Conservation (phyloP, 2,888 invertebrate species). For the Idaea biselata region DNA sequence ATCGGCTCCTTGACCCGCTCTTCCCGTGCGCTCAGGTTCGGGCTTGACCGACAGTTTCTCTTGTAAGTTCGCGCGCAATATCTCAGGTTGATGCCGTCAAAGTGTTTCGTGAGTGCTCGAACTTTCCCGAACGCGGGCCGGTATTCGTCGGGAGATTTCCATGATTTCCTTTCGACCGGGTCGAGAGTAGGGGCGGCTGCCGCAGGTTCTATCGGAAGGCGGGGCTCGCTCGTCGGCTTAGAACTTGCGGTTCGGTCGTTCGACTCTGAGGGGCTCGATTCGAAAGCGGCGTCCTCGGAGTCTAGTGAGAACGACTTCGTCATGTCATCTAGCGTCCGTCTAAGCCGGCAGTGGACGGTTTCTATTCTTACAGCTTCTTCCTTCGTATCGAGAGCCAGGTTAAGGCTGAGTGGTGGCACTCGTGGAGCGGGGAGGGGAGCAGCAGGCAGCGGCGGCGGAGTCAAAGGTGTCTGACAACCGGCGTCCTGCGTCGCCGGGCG, state of each 20-base stretch:
- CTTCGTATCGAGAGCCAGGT: constrained; percentile 54
- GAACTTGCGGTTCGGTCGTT: constrained; percentile 38
- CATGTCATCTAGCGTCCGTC: constrained; percentile 57
- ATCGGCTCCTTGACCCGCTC: constrained; percentile 29
- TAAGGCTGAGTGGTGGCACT: constrained; percentile 33
- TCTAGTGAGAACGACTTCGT: constrained; percentile 59
- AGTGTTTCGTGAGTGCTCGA: constrained; percentile 85
- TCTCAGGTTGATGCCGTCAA: constrained; percentile 76
- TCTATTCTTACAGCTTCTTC: constrained; percentile 51
- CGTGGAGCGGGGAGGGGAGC: constrained; percentile 30
- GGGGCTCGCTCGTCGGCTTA: constrained; percentile 11
- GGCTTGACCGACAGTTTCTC: constrained; percentile 71
- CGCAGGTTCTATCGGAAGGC: background rate
- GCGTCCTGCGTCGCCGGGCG: constrained; percentile 62
- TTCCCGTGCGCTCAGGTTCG: constrained; percentile 62
- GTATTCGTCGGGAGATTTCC: constrained; percentile 86
- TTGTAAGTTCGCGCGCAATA: constrained; percentile 69
- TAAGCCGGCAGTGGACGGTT: constrained; percentile 58
- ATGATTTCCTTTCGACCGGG: constrained; percentile 73
- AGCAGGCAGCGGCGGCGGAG: constrained; percentile 30
- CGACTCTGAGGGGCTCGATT: constrained; percentile 64
- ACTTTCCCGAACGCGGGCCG: constrained; percentile 85
- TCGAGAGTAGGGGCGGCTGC: constrained; percentile 4
- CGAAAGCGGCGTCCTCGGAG: constrained; percentile 63
- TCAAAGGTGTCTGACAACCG: constrained; percentile 61